phyloP scores from a whole-genome alignment of 1,140 invertebrate species.

The Pseudobourletiella spinata region DNA sequence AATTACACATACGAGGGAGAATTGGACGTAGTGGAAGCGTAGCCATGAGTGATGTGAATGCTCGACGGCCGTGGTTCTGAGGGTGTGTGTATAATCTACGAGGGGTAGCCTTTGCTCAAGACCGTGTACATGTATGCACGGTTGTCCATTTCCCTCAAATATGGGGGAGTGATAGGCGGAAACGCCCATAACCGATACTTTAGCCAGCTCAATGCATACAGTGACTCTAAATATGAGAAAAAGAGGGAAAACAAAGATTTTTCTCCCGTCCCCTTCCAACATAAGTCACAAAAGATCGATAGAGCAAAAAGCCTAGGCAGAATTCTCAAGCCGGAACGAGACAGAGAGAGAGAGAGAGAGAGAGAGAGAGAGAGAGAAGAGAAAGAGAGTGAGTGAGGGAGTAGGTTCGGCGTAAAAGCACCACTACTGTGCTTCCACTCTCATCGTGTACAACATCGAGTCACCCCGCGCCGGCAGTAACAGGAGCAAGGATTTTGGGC shows the following conservation, averaged over 20 bases:
- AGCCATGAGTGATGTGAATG: no score
- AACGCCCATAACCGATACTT: neutral
- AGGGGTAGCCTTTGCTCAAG: neutral
- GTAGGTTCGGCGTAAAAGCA: neutral
- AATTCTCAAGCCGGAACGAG: slow-evolving; percentile 12
- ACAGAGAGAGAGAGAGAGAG: neutral
- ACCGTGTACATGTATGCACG: neutral
- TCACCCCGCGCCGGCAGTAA: neutral
- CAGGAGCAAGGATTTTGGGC: neutral
- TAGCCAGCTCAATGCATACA: neutral
- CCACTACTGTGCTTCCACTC: neutral
- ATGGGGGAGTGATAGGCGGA: neutral
- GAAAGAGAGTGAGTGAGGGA: neutral
- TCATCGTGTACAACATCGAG: neutral
- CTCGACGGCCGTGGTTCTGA: no score
- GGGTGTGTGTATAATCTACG: no score
- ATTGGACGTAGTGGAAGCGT: no score
- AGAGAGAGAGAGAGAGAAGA: neutral
- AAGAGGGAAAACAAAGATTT: slow-evolving; percentile 11
- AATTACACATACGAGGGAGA: no score
- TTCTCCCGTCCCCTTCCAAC: slow-evolving; percentile 1
- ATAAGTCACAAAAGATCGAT: slow-evolving; percentile 16
- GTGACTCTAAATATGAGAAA: neutral
- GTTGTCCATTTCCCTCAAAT: neutral
- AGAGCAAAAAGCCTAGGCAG: slow-evolving; percentile 3